phyloP scores from a whole-genome alignment of 2,888 invertebrate genomes.

The Tetragonisca angustula region DNA sequence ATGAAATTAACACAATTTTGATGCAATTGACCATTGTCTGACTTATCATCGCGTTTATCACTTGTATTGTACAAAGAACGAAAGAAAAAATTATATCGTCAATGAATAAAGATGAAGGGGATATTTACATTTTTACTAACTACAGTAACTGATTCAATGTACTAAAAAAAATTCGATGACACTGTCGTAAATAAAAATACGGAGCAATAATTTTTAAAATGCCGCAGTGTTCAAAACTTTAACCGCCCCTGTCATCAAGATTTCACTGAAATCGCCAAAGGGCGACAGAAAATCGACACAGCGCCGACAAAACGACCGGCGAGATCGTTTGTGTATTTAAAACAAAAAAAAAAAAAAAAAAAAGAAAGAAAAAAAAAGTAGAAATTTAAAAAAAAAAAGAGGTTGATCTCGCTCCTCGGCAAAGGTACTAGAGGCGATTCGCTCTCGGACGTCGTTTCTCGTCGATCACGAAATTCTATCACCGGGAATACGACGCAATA shows the following conservation, averaged over 20 bases:
- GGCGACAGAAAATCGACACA: background rate
- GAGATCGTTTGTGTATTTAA: background rate
- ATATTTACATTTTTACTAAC: background rate
- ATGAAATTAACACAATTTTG: background rate
- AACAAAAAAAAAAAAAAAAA: too few relatives aligned
- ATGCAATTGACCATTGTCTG: background rate
- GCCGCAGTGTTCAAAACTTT: background rate
- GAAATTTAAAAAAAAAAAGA: background rate
- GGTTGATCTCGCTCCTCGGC: too few relatives aligned
- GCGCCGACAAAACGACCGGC: background rate
- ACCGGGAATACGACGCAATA: slow-evolving; percentile 2
- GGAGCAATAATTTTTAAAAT: background rate
- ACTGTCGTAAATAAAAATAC: background rate
- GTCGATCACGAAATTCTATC: slow-evolving; percentile 18
- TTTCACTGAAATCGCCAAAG: background rate
- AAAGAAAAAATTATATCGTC: too few relatives aligned
- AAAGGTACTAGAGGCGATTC: slow-evolving; percentile 4
- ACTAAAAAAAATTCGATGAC: background rate
- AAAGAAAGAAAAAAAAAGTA: too few relatives aligned
- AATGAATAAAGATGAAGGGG: background rate
- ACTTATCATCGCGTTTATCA: background rate
- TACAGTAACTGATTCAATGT: background rate
- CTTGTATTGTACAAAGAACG: too few relatives aligned
- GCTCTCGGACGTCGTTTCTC: slow-evolving; percentile 10
- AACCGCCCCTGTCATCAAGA: background rate